Conservation (phyloP, 2,113 vertebrate species). For the Bubo scandiacus region DNA sequence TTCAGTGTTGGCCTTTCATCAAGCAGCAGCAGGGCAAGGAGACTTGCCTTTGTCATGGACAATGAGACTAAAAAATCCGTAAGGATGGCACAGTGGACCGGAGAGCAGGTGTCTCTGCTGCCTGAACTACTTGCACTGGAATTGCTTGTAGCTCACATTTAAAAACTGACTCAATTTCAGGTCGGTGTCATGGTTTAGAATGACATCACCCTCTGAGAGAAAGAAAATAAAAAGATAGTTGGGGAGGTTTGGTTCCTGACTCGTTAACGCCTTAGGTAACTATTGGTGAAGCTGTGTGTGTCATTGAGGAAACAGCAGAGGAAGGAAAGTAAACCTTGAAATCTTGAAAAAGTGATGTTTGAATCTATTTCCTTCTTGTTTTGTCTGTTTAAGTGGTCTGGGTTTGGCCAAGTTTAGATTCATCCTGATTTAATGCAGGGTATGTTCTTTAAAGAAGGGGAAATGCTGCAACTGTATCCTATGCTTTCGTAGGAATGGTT, state of each 20-base stretch:
- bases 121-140: not conserved
- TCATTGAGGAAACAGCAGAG: not conserved
- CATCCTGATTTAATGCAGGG: not conserved
- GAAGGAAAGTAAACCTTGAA: not conserved
- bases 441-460: not conserved
- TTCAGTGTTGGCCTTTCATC: not conserved
- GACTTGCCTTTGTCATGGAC: not conserved
- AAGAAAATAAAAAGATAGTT: not conserved
- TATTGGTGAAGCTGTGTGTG: not conserved
- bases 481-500: not conserved
- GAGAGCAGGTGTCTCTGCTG: conserved; percentile 1
- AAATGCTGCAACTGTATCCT: not conserved
- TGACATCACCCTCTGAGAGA: not conserved
- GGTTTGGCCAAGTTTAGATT: not conserved
- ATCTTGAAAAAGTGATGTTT: not conserved
- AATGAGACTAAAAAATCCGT: not conserved
- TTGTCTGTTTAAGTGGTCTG: not conserved
- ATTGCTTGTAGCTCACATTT: not conserved
- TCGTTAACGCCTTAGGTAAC: not conserved
- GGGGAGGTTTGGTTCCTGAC: not conserved
- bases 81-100: not conserved
- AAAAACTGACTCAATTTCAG: not conserved
- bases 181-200: not conserved
- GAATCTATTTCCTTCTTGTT: not conserved
- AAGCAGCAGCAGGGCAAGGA: not conserved